Conservation (phyloP, 2,797 vertebrate genomes). For the Dryobates pubescens region DNA sequence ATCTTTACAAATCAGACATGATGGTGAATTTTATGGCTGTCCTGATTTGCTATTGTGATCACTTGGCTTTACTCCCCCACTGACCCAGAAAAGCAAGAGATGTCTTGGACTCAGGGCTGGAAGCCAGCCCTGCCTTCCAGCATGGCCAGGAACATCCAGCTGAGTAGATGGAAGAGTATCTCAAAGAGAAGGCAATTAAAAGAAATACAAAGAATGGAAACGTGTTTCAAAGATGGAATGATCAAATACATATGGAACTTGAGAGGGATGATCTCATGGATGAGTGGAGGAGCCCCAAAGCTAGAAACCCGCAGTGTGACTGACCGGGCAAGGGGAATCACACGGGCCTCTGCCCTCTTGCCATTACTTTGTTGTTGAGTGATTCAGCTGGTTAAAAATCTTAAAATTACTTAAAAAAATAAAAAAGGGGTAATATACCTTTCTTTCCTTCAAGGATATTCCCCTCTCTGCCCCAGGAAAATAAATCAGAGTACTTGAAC, state of each 20-base stretch:
- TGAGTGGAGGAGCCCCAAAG: conserved; percentile 11
- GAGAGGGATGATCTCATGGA: conserved; percentile 39
- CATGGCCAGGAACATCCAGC: conserved; percentile 49
- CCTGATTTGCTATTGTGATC: conserved; percentile 36
- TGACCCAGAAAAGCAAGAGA: conserved; percentile 45
- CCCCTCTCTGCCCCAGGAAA: neutral
- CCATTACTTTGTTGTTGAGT: neutral
- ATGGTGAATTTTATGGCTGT: conserved; percentile 27
- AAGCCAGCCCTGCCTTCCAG: conserved; percentile 34
- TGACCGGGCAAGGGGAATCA: neutral
- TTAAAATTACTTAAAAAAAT: neutral
- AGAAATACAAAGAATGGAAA: conserved; percentile 51
- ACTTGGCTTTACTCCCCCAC: neutral
- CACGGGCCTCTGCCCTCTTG: neutral
- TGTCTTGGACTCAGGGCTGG: conserved; percentile 9
- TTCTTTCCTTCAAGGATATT: neutral
- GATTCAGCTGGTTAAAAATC: neutral
- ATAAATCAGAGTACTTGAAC: neutral
- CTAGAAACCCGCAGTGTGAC: neutral
- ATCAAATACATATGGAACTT: conserved; percentile 42
- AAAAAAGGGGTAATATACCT: neutral
- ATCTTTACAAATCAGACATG: conserved; percentile 57
- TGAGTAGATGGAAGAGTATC: conserved; percentile 43
- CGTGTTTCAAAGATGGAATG: neutral
- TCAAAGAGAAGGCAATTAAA: conserved; percentile 56